Evolutionary conservation across 2,888 invertebrate species (phyloP).

Genomic region (Drosophila robusta): DNA sequence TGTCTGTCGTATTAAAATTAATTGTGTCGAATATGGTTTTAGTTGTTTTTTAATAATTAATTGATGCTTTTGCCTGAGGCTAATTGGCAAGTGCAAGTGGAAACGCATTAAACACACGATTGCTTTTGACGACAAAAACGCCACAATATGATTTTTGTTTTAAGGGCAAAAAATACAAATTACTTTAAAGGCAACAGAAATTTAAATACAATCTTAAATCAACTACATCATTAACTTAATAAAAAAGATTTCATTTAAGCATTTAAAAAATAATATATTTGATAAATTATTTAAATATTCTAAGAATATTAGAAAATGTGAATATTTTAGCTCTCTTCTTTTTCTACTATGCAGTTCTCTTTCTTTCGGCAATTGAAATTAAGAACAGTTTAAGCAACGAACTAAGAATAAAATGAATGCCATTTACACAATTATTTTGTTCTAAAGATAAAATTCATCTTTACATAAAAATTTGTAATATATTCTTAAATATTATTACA

Average conservation of each 20-base stretch:
- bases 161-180: neutral
- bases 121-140: neutral
- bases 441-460: too few relatives aligned
- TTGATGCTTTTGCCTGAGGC: constrained; percentile 18
- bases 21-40: constrained; percentile 46
- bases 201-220: neutral
- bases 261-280: too few relatives aligned
- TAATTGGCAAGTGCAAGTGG: constrained; percentile 12
- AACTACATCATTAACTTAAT: neutral
- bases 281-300: too few relatives aligned
- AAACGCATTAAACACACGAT: constrained; percentile 21
- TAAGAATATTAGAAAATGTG: too few relatives aligned
- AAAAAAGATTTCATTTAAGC: neutral
- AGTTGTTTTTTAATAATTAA: constrained; percentile 39
- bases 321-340: too few relatives aligned
- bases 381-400: too few relatives aligned
- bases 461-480: too few relatives aligned
- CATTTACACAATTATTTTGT: too few relatives aligned
- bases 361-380: too few relatives aligned
- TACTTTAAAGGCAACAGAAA: neutral
- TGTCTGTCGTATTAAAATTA: constrained; percentile 44
- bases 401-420: too few relatives aligned
- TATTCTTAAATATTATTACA: too few relatives aligned
- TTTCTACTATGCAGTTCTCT: too few relatives aligned
- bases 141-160: constrained; percentile 10